Evolutionary conservation across 2,113 vertebrate genomes (phyloP).

Genomic region (Apeltes quadracus): DNA sequence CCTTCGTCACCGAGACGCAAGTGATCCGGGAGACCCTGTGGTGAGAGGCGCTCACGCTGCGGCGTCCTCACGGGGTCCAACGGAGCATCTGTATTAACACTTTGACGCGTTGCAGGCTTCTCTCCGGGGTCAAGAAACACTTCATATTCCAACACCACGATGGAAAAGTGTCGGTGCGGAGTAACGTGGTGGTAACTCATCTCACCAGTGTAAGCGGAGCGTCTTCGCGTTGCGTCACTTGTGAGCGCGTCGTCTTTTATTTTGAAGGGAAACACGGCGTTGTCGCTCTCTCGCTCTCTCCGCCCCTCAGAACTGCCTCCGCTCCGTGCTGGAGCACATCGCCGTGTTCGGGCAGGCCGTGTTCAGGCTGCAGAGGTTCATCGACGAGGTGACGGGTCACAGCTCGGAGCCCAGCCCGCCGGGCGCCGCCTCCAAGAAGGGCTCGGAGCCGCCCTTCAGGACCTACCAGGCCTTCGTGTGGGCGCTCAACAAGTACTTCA

Average conservation of each 20-base stretch:
- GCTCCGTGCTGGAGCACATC: slow-evolving; percentile 91
- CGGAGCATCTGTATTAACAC: background rate
- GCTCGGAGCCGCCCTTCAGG: slow-evolving; percentile 90
- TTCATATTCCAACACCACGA: slow-evolving; percentile 95
- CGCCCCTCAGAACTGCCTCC: slow-evolving; percentile 86
- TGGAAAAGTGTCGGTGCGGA: slow-evolving; percentile 92
- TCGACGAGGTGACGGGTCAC: slow-evolving; percentile 96
- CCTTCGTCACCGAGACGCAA: slow-evolving; percentile 92
- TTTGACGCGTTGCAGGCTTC: slow-evolving; percentile 84
- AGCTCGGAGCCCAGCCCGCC: slow-evolving; percentile 80
- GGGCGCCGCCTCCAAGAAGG: slow-evolving; percentile 84
- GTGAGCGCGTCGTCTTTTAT: rapidly evolving
- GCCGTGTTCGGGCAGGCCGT: slow-evolving; percentile 94
- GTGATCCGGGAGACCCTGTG: slow-evolving; percentile 95
- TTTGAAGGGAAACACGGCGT: background rate
- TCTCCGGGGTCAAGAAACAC: slow-evolving; percentile 95
- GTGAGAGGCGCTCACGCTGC: slow-evolving; percentile 77
- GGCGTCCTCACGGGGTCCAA: background rate
- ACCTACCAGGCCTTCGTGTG: slow-evolving; percentile 99
- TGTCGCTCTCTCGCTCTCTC: background rate
- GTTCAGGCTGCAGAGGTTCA: slow-evolving; percentile 91
- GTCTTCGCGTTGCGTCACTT: background rate
- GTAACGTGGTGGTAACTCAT: slow-evolving; percentile 92
- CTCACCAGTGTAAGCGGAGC: slow-evolving; percentile 89
- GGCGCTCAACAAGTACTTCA: slow-evolving; percentile 96